phyloP scores from a whole-genome alignment of 2,113 vertebrate genomes.

The Ophiodon elongatus region DNA sequence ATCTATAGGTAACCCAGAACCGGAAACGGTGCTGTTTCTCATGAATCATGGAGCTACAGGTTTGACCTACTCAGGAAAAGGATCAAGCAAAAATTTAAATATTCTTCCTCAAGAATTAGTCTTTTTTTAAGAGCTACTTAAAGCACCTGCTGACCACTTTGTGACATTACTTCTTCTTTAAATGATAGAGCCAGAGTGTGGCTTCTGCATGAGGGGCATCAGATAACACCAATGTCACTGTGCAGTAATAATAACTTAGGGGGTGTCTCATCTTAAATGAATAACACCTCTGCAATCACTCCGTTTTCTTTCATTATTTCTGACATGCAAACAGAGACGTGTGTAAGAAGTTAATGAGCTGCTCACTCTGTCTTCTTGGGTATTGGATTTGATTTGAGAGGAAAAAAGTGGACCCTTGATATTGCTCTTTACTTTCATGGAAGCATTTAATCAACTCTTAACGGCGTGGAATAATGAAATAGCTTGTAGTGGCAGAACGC shows the following conservation, averaged over 20 bases:
- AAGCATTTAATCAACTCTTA: slow-evolving; percentile 41
- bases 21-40: neutral
- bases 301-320: slow-evolving; percentile 5
- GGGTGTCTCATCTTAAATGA: neutral
- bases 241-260: neutral
- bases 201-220: neutral
- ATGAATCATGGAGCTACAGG: slow-evolving; percentile 13
- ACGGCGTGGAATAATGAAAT: slow-evolving; percentile 39
- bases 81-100: neutral
- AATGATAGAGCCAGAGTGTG: neutral
- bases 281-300: slow-evolving; percentile 1
- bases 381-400: slow-evolving; percentile 42
- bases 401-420: slow-evolving; percentile 38
- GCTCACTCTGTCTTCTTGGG: slow-evolving; percentile 44
- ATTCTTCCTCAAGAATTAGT: neutral
- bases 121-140: neutral
- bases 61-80: slow-evolving; percentile 3
- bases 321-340: slow-evolving; percentile 9
- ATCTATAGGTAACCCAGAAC: slow-evolving; percentile 1
- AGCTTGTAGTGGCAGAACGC: slow-evolving; percentile 3
- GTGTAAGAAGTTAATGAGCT: slow-evolving; percentile 31
- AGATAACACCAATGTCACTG: neutral
- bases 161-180: neutral
- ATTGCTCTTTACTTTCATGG: slow-evolving; percentile 34
- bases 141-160: neutral